Percentiles rank a stretch among this genome's conserved stretches.
Evolutionary conservation across 2,888 invertebrate genomes (phyloP).

Genomic region (Helleia helle): DNA sequence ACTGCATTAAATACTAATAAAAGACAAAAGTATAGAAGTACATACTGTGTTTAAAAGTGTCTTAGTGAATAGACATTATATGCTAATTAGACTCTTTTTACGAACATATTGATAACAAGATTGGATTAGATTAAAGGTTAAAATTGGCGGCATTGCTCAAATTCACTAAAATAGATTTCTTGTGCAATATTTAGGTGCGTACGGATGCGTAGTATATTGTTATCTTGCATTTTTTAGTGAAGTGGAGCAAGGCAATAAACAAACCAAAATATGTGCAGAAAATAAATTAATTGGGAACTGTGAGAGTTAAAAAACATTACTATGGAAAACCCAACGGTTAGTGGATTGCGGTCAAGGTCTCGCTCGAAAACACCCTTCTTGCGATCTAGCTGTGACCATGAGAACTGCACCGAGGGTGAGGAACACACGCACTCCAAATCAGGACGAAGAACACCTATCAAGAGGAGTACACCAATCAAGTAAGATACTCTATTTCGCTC

Average conservation of each 20-base stretch:
- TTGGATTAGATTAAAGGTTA: slow-evolving; percentile 40
- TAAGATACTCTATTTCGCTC: too few species aligned
- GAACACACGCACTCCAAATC: slow-evolving; percentile 67
- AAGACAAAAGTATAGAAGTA: too few species aligned
- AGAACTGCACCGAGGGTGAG: slow-evolving; percentile 66
- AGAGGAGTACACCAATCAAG: slow-evolving; percentile 66
- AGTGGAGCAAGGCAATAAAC: slow-evolving; percentile 30
- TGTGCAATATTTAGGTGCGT: slow-evolving; percentile 66
- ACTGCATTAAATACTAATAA: slow-evolving; percentile 31
- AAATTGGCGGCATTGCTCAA: slow-evolving; percentile 66
- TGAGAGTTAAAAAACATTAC: slow-evolving; percentile 13
- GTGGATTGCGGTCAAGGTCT: slow-evolving; percentile 79
- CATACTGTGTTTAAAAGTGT: slow-evolving; percentile 25
- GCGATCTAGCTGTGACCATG: slow-evolving; percentile 73
- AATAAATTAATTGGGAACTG: slow-evolving; percentile 13
- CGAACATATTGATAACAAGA: slow-evolving; percentile 23
- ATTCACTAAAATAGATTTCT: slow-evolving; percentile 68
- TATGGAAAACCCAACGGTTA: slow-evolving; percentile 59
- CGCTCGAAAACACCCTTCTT: slow-evolving; percentile 80
- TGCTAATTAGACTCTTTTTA: slow-evolving; percentile 4
- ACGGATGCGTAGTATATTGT: slow-evolving; percentile 31
- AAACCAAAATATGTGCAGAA: slow-evolving; percentile 32
- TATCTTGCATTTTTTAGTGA: slow-evolving; percentile 32
- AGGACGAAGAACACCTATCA: slow-evolving; percentile 62
- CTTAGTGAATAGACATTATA: not conserved